phyloP scores from a whole-genome alignment of 1,140 invertebrate species.

The Micrasema minimum region DNA sequence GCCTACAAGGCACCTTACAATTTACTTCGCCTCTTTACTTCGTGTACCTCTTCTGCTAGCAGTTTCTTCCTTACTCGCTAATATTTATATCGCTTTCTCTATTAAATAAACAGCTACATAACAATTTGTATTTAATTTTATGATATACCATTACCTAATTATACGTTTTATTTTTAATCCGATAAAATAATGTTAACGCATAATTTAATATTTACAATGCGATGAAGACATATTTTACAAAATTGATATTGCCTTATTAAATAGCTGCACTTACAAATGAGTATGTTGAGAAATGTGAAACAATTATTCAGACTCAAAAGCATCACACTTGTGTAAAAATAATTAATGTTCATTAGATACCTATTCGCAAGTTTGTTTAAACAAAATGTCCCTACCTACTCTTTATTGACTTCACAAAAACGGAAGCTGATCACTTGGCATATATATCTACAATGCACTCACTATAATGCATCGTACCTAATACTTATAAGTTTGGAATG shows the following conservation, averaged over 20 bases:
- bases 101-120: constrained; percentile 43
- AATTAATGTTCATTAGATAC: constrained; percentile 33
- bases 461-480: constrained; percentile 36
- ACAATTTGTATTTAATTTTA: constrained; percentile 39
- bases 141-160: constrained; percentile 15
- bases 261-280: constrained; percentile 34
- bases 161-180: constrained; percentile 21
- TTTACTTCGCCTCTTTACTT: constrained; percentile 56
- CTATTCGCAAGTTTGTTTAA: constrained; percentile 11
- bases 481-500: constrained; percentile 41
- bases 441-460: constrained; percentile 37
- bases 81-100: constrained; percentile 51
- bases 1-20: constrained; percentile 69
- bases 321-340: constrained; percentile 41
- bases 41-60: constrained; percentile 18
- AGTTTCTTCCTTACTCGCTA: constrained; percentile 43
- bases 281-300: constrained; percentile 36
- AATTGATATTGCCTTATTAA: constrained; percentile 29
- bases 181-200: constrained; percentile 25
- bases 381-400: constrained; percentile 21
- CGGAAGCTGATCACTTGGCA: constrained; percentile 49
- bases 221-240: constrained; percentile 23
- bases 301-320: constrained; percentile 45
- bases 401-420: constrained; percentile 49
- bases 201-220: constrained; percentile 27